These are phyloP conservation scores for Harmothoe impar DNA, from an alignment of 2,888 invertebrate species.

Conservation along the genomic window DNA sequence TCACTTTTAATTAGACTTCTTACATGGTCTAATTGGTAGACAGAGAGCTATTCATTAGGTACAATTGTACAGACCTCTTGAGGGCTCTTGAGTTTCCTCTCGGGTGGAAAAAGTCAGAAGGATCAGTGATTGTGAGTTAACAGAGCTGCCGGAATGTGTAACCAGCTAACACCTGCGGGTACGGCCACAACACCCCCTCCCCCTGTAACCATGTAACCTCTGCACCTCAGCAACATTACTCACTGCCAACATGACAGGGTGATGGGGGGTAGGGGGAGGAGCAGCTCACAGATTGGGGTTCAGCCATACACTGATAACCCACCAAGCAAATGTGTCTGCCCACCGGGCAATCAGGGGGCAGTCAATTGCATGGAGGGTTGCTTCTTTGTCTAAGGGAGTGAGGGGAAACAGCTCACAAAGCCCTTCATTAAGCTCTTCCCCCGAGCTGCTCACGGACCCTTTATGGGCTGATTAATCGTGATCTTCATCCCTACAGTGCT, in stretches of 20 bases:
- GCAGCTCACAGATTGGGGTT: not conserved
- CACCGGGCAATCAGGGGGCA: not conserved
- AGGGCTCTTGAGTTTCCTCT: too few relatives aligned
- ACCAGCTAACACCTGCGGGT: not conserved
- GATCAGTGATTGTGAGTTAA: too few relatives aligned
- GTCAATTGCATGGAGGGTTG: not conserved
- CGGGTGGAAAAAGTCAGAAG: too few relatives aligned
- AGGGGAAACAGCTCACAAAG: constrained; percentile 10
- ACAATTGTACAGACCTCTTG: too few relatives aligned
- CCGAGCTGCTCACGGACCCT: not conserved
- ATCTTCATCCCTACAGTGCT: not conserved
- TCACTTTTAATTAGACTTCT: too few relatives aligned
- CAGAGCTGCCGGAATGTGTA: too few relatives aligned
- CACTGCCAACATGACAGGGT: too few relatives aligned
- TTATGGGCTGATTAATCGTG: constrained; percentile 22
- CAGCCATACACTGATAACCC: constrained; percentile 3
- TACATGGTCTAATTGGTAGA: too few relatives aligned
- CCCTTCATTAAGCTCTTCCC: constrained; percentile 16
- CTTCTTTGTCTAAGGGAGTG: constrained; percentile 1
- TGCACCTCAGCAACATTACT: too few relatives aligned
- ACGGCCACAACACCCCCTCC: not conserved
- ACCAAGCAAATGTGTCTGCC: not conserved
- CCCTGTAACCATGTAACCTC: not conserved
- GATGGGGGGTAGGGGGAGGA: not conserved
- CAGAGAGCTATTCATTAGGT: too few relatives aligned